These are phyloP conservation scores for Drosophila cracens DNA, from an alignment of 2,888 invertebrate genomes.

Conservation along the genomic window DNA sequence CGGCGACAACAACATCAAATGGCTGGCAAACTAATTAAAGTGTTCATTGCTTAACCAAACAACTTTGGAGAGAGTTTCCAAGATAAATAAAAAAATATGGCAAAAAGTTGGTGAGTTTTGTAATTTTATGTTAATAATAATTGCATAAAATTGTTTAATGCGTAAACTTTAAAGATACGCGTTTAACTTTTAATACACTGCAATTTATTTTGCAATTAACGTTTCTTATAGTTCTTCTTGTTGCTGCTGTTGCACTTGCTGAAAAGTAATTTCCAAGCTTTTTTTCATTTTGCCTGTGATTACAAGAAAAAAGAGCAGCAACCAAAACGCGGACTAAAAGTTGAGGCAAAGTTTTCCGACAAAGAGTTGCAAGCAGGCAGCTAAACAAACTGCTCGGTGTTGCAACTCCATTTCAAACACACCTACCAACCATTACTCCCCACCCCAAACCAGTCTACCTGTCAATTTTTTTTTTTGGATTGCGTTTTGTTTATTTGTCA, in stretches of 20 bases:
- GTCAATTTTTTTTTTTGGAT: conserved; percentile 5
- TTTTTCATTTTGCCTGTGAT: conserved; percentile 19
- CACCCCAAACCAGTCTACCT: background rate
- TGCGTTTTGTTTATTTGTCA: conserved; percentile 74
- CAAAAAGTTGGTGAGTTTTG: background rate
- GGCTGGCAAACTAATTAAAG: conserved; percentile 66
- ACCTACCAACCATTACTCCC: conserved; percentile 1
- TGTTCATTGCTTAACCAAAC: conserved; percentile 48
- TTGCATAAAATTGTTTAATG: conserved; percentile 26
- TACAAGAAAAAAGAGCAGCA: conserved; percentile 17
- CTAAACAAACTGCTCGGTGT: conserved; percentile 70
- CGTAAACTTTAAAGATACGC: conserved; percentile 13
- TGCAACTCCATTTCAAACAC: conserved; percentile 15
- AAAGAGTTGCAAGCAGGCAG: conserved; percentile 74
- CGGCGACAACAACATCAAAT: conserved; percentile 18
- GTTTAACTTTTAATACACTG: conserved; percentile 70
- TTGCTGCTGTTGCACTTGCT: conserved; percentile 21
- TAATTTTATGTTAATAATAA: conserved; percentile 32
- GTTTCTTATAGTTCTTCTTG: conserved; percentile 32
- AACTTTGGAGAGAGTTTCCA: conserved; percentile 31
- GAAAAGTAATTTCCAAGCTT: conserved; percentile 65
- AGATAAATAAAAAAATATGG: background rate
- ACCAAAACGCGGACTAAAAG: conserved; percentile 33
- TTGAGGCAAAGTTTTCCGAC: conserved; percentile 65
- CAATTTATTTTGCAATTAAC: conserved; percentile 76